Base-by-base conservation (phyloP, 2,113 vertebrate genomes). In the Ellobius talpinus region DNA sequence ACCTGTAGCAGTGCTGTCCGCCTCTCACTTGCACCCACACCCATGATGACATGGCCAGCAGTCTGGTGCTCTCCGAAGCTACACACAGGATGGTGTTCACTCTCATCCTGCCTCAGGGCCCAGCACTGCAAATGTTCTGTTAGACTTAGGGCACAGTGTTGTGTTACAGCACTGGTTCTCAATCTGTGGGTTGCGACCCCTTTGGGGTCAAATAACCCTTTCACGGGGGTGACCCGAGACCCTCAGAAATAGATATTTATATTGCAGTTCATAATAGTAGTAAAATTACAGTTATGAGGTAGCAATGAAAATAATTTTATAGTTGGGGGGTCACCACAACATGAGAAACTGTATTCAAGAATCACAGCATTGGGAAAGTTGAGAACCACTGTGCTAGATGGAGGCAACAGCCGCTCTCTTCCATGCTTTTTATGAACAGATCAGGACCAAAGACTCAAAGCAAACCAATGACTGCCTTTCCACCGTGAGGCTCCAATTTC, bases 1-100 rank as follows among this genome's bases (percentile, higher is more conserved):
- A 92, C 96, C 97, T 95, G 47, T 93, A 97, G 97, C 89, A 78
- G 96, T 97, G 98, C 98, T 94, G 89, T 98, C 96, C 98, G 58
- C 98, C 98, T 98, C 97, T 98, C 98, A 90, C 98, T 97, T 92
- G 77, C 61, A 21, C 19, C 2, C 47, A 70, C 63, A 23, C 24
- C 73, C 94, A 23, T 74, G 66, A 78, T 66, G 58, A 72, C 42
- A 61, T 73, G 79, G 68, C 45, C 66, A 24, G 78, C 65, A 95
- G 50, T 50, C 96, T 87, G 61, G 39, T 17, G 68, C 52, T 86
- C 92, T 87, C 91, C n/a, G 95, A 97, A 68, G 66, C 90, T 78
- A 94, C 78, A 97, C 24, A 91, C n/a, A 96, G 17, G 76, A 50
- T 58, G 96, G 39, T 58, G 97, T 55, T 76, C 89, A 24, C 61